A percentile compares a stretch with the other conserved stretches of the same genome.
Evolutionary conservation across 53 echinoderm and acorn worm genomes (phyloP).

Genomic region (Antedon mediterranea): DNA sequence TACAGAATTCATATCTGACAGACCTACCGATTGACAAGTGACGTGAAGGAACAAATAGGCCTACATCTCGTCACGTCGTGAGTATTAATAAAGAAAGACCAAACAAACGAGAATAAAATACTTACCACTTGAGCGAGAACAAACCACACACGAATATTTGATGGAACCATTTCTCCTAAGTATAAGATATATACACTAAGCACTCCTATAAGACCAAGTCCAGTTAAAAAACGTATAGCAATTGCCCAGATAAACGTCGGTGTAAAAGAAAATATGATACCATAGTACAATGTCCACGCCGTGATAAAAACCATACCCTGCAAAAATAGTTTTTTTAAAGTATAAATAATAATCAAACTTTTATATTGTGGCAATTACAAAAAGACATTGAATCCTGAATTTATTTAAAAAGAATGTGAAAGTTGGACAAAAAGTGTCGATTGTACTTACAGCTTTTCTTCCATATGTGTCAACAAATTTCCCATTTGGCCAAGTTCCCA

Average conservation of each 20-base stretch:
- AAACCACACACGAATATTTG: conserved; percentile 37
- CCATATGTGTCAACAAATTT: conserved; percentile 39
- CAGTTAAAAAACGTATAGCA: conserved; percentile 27
- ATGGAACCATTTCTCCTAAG: conserved; percentile 57
- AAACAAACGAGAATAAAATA: no score
- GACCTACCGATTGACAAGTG: no score
- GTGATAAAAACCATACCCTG: conserved; percentile 43
- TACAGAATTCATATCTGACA: no score
- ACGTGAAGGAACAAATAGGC: no score
- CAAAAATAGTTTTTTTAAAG: neutral
- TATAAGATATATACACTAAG: conserved; percentile 43
- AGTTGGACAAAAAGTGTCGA: no score
- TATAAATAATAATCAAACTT: no score
- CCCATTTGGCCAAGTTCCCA: conserved; percentile 37
- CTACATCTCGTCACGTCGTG: no score
- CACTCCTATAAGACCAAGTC: conserved; percentile 41
- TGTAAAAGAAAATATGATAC: conserved; percentile 24
- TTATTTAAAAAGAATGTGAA: no score
- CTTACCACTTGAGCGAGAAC: conserved; percentile 56
- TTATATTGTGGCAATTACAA: no score
- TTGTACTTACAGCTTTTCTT: conserved; percentile 43
- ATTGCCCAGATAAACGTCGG: conserved; percentile 49
- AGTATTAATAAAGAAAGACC: no score
- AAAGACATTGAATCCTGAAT: no score
- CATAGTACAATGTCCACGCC: conserved; percentile 29